phyloP scores from a whole-genome alignment of 1,140 invertebrate genomes.

The Nylanderia fulva region DNA sequence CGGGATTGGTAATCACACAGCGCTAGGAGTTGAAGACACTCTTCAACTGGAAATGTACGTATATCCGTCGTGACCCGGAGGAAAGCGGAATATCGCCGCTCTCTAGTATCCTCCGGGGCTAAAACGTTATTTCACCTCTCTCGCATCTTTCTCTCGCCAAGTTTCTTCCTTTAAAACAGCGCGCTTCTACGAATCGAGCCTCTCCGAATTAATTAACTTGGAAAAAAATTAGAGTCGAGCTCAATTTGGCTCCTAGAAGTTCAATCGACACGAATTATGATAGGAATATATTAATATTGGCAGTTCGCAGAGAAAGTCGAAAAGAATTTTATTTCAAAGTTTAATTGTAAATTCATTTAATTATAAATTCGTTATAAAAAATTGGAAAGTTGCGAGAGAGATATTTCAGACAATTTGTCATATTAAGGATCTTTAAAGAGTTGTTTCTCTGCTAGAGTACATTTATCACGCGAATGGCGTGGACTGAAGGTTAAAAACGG shows the following conservation, averaged over 20 bases:
- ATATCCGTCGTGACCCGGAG: background rate
- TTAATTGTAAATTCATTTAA: background rate
- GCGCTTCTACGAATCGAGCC: too few species aligned
- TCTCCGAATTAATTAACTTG: background rate
- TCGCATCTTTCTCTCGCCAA: slow-evolving; percentile 1
- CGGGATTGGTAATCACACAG: background rate
- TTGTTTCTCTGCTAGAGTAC: background rate
- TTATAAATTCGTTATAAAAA: too few species aligned
- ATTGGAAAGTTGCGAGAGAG: background rate
- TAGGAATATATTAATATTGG: too few species aligned
- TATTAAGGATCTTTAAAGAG: too few species aligned
- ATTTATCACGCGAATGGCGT: background rate
- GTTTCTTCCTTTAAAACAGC: slow-evolving; percentile 7
- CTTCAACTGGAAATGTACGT: slow-evolving; percentile 8
- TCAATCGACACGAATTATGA: too few species aligned
- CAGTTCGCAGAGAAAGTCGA: too few species aligned
- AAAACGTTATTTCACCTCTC: slow-evolving; percentile 18
- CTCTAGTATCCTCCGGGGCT: slow-evolving; percentile 15
- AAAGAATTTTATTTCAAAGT: background rate
- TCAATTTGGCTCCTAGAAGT: too few species aligned
- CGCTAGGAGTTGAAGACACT: background rate
- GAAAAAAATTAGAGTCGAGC: too few species aligned
- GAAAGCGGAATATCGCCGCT: slow-evolving; percentile 44
- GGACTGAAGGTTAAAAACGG: background rate
- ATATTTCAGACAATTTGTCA: background rate